Evolutionary conservation across 2,888 invertebrate genomes (phyloP), one percentile per base, ranked within the genome.

Genomic region (Tuta absoluta): DNA sequence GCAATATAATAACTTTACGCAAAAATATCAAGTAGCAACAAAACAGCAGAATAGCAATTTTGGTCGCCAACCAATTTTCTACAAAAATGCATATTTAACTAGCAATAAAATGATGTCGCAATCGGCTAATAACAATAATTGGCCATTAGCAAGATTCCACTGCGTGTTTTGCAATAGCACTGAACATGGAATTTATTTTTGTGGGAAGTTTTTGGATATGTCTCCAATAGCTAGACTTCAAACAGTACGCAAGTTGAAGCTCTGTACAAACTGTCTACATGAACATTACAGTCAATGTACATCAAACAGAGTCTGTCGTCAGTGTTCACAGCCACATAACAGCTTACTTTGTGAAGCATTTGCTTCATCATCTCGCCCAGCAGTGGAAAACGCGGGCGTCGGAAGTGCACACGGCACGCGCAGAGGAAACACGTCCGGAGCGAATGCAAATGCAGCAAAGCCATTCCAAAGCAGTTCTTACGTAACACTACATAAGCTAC

Each of bases 191-290:
- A n/a, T n/a, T n/a, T n/a, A n/a, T n/a, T n/a, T n/a, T n/a, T n/a
- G n/a, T n/a, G n/a, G n/a, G n/a, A n/a, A n/a, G 33, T 23, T 28
- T 38, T 57, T 53, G 17, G 62, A 63, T 24, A 56, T 63, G 23
- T 11, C 41, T 4, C 37, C 59, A 8, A 11, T 33, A 1, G 11
- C n/a, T 19, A 66, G 56, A 45, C 62, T 60, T 0, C 64, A 69
- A 37, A 63, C 62, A 11, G 38, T 66, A 33, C 4, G 48, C 11
- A 63, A 66, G 64, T 49, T 60, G 0, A 64, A 67, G 19, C n/a
- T 67, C 10, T 71, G 72, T 14, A 21, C 23, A 8, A 70, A 71
- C 63, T 73, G 71, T 56, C 45, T 73, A 11, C 65, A 37, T 28
- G 23, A 63, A 28, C 70, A n/a, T n/a, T n/a, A n/a, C n/a, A n/a